Evolutionary conservation across 2,797 vertebrate genomes (phyloP).

Genomic region (Fundulus diaphanus): DNA sequence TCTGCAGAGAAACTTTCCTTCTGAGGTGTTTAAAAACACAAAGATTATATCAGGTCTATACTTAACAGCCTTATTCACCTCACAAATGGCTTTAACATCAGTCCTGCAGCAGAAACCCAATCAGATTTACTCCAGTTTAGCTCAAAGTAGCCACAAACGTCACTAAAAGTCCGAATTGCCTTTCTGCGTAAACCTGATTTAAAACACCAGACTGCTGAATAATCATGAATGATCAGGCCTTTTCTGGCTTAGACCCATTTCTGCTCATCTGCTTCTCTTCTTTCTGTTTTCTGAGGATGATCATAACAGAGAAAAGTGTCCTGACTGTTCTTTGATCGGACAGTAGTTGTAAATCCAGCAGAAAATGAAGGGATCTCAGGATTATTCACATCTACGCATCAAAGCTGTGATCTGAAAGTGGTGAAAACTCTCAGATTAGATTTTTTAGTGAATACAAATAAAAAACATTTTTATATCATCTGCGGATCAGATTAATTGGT

Average conservation of each 20-base stretch:
- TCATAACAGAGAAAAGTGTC: background rate
- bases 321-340: no score
- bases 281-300: background rate
- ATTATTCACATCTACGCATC: no score
- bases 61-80: constrained; percentile 29
- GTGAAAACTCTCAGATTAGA: no score
- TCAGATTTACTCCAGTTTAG: constrained; percentile 7
- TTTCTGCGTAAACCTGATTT: background rate
- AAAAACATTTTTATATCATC: no score
- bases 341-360: no score
- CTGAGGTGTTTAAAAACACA: constrained; percentile 10
- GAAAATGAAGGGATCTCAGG: no score
- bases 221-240: background rate
- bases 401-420: no score
- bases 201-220: no score
- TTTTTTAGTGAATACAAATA: no score
- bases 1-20: background rate
- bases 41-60: background rate
- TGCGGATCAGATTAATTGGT: background rate
- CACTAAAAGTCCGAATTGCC: background rate
- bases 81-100: constrained; percentile 8
- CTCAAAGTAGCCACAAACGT: background rate
- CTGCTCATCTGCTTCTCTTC: background rate
- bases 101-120: background rate
- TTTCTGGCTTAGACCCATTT: background rate